Percentiles rank a stretch among this genome's conserved stretches.
Conservation (phyloP, 2,888 invertebrate species). For the Cyaniris semiargus region DNA sequence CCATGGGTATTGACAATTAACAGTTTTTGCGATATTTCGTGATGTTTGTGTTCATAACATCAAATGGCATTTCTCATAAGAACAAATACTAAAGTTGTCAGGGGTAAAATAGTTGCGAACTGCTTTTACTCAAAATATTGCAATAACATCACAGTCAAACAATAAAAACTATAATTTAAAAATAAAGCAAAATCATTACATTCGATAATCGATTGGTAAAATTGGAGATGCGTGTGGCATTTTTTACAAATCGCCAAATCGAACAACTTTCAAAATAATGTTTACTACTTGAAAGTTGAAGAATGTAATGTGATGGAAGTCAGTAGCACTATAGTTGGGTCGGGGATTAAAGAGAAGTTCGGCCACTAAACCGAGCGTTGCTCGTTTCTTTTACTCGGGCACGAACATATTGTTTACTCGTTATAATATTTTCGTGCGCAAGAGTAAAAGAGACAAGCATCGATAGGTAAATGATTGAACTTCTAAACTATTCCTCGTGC, state of each 20-base stretch:
- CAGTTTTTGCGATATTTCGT: background rate
- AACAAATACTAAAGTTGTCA: background rate
- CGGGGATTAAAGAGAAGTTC: background rate
- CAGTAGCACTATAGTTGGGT: background rate
- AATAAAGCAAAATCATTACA: background rate
- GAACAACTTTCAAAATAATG: background rate
- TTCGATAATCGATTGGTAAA: background rate
- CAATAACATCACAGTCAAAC: constrained; percentile 4
- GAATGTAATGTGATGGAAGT: background rate
- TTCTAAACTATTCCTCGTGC: too few relatives aligned
- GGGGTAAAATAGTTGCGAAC: background rate
- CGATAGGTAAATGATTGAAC: too few relatives aligned
- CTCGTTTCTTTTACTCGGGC: too few relatives aligned
- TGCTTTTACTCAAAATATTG: background rate
- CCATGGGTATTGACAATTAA: background rate
- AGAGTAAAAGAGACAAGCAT: too few relatives aligned
- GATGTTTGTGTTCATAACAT: background rate
- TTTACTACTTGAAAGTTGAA: background rate
- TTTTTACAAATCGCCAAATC: background rate
- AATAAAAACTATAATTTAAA: background rate
- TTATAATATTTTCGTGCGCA: too few relatives aligned
- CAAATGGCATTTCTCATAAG: background rate
- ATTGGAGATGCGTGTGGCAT: background rate
- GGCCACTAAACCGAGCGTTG: too few relatives aligned
- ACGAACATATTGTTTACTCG: too few relatives aligned